A percentile compares a stretch with the other conserved stretches of the same genome.
Conservation (phyloP, 2,113 vertebrate species). For the Axis porcinus region DNA sequence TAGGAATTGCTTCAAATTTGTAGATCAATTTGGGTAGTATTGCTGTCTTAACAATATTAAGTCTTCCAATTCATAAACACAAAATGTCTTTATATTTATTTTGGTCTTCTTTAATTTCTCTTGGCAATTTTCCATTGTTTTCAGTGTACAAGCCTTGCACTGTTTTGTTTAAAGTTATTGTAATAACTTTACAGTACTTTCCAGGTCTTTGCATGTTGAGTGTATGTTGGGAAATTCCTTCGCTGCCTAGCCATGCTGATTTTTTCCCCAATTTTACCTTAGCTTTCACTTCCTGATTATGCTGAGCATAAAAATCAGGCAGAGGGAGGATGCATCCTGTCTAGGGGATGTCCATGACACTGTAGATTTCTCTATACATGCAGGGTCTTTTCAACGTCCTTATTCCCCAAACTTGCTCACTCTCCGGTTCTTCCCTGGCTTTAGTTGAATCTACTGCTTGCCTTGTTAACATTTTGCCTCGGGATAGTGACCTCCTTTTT, state of each 20-base stretch:
- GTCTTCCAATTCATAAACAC: not conserved
- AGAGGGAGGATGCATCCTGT: not conserved
- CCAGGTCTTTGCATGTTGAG: not conserved
- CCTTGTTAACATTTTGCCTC: not conserved
- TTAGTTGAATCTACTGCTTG: not conserved
- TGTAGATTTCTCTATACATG: not conserved
- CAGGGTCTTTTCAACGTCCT: not conserved
- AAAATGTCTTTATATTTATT: not conserved
- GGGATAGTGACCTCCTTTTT: not conserved
- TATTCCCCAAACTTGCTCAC: not conserved
- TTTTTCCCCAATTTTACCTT: not conserved
- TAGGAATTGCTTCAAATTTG: not conserved
- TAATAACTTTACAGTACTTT: too few species aligned
- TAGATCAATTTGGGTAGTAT: not conserved
- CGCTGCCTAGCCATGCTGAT: accelerated
- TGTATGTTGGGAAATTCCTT: not conserved
- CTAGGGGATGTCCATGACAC: not conserved
- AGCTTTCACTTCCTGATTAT: not conserved
- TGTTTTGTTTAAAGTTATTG: not conserved
- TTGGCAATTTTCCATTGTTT: not conserved
- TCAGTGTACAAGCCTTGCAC: accelerated
- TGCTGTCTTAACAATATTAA: not conserved
- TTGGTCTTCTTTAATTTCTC: not conserved
- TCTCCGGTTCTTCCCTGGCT: not conserved
- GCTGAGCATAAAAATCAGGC: not conserved